Conservation (phyloP, 1,140 invertebrate genomes). For the Adoxophyes honmai region DNA sequence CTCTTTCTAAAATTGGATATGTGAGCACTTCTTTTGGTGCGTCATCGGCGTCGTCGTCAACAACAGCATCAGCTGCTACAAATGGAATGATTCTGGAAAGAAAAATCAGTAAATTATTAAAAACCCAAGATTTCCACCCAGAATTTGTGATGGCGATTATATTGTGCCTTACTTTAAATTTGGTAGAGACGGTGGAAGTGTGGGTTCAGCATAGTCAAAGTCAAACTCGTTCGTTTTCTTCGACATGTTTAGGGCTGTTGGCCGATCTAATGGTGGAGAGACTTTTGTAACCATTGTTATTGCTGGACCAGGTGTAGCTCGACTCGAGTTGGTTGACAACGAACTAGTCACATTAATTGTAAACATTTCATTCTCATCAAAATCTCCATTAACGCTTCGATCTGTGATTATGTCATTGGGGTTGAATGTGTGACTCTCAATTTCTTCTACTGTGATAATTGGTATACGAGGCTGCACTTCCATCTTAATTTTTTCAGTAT, state of each 20-base stretch:
- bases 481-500: conserved; percentile 38
- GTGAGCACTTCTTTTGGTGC: conserved; percentile 46
- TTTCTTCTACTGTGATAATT: conserved; percentile 31
- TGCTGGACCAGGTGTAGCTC: conserved; percentile 27
- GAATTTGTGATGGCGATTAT: conserved; percentile 15
- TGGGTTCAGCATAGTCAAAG: conserved; percentile 84
- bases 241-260: conserved; percentile 59
- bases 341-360: conserved; percentile 67
- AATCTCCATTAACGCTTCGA: conserved; percentile 38
- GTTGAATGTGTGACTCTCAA: conserved; percentile 48
- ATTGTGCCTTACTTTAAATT: conserved; percentile 83
- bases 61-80: conserved; percentile 86
- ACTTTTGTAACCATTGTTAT: conserved; percentile 31
- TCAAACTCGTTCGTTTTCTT: conserved; percentile 78
- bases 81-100: conserved; percentile 87
- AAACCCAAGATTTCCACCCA: too few relatives aligned
- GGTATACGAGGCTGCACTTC: conserved; percentile 48
- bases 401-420: conserved; percentile 66
- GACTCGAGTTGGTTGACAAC: conserved; percentile 46
- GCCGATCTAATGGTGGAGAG: conserved; percentile 44
- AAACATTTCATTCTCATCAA: conserved; percentile 58
- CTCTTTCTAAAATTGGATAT: conserved; percentile 53
- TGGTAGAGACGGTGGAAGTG: conserved; percentile 85
- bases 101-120: conserved; percentile 20
- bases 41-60: conserved; percentile 61